Percentiles rank a stretch among this genome's conserved stretches.
Evolutionary conservation across 2,113 vertebrate genomes (phyloP).

Genomic region (Agapornis roseicollis): DNA sequence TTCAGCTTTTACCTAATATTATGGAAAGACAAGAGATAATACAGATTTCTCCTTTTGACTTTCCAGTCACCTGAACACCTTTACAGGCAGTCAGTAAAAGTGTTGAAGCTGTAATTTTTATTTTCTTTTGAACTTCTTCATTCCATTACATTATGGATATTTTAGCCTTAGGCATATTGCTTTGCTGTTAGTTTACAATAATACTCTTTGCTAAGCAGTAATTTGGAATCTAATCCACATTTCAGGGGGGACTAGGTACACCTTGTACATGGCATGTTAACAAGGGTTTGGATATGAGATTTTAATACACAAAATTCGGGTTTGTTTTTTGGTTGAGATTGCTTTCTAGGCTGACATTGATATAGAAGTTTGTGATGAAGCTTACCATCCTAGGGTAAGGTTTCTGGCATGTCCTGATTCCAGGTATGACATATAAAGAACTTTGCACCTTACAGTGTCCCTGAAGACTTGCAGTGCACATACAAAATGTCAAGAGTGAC

Average conservation of each 20-base stretch:
- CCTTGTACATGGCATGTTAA: background rate
- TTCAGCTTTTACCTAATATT: background rate
- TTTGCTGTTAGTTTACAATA: background rate
- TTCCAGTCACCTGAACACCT: background rate
- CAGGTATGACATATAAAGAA: background rate
- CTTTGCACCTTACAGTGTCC: background rate
- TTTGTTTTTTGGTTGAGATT: background rate
- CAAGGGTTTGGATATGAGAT: background rate
- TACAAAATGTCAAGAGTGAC: background rate
- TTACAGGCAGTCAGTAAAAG: background rate
- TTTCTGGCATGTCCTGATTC: background rate
- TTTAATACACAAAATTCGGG: background rate
- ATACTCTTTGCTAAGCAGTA: background rate
- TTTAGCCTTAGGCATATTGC: background rate
- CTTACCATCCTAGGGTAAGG: background rate
- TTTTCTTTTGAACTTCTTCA: background rate
- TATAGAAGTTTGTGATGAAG: background rate
- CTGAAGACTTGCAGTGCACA: background rate
- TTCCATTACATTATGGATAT: background rate
- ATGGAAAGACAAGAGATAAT: background rate
- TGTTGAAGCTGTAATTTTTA: background rate
- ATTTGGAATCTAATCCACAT: background rate
- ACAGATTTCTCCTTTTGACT: background rate
- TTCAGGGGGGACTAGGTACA: background rate
- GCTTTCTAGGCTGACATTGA: background rate